Evolutionary conservation across 2,797 vertebrate species (phyloP), one percentile per base, ranked within the genome.

Genomic region (Arremon brunneinucha): DNA sequence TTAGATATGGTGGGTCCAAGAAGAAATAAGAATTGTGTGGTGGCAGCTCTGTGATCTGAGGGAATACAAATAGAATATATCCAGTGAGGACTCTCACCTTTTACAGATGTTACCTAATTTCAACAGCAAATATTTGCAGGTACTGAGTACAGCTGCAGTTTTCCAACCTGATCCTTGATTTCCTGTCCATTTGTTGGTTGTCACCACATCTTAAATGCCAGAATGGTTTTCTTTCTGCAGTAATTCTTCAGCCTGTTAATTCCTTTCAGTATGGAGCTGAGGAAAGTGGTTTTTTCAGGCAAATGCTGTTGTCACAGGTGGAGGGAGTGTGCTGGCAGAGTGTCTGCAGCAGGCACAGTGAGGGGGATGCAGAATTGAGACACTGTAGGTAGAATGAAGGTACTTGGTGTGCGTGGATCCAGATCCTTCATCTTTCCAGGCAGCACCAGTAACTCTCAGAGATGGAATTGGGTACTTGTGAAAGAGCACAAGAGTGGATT

Each of bases 1-100:
- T 87, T 74, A 86, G 91, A 56, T 95, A 94, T 0, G 83, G 72
- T 90, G 44, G 21, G 37, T 95, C 89, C 87, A 94, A 90, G 70
- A 76, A 76, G 77, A 56, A 95, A 18, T 22, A 81, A 16, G 30
- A 49, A 35, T 47, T 88, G 39, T 3, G 5, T 65, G 76, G 30
- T 83, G 84, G 82, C 79, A 95, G 52, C 79, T 80, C 69, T 71
- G 72, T 63, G 62, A 64, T 87, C 30, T 44, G 53, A 67, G 37
- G 53, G 47, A 50, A 32, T 83, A 13, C 26, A 74, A 20, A 28
- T 6, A 52, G 52, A 77, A 65, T 39, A 14, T 21, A 4, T 18
- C 16, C 19, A 47, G 27, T 37, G 20, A 28, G 0, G 0, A 20
- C 14, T 69, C 8, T 47, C 60, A 65, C 28, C 57, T 88, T 65